Percentiles rank a stretch among this genome's conserved stretches.
Conservation (phyloP, 2,797 vertebrate genomes). For the Chelmon rostratus region DNA sequence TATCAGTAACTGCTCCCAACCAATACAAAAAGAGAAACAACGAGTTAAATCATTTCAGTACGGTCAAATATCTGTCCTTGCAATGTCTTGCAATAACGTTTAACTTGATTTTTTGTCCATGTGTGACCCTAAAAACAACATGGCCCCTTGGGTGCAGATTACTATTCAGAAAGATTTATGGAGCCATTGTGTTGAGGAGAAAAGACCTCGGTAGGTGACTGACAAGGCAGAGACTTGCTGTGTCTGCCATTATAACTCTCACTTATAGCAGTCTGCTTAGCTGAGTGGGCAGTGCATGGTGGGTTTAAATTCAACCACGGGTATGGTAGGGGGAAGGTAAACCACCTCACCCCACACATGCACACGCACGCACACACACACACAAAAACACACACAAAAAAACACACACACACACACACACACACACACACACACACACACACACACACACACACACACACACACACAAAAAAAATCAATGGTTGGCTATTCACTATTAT, state of each 20-base stretch:
- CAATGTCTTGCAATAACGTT: constrained; percentile 8
- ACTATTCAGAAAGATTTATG: constrained; percentile 64
- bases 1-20: neutral
- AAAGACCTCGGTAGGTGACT: constrained; percentile 58
- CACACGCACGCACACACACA: too few species aligned
- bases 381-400: too few species aligned
- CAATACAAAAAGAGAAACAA: constrained; percentile 4
- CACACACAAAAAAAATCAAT: constrained; percentile 25
- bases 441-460: too few species aligned
- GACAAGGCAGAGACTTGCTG: constrained; percentile 65
- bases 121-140: constrained; percentile 48
- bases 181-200: constrained; percentile 60
- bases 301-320: constrained; percentile 31
- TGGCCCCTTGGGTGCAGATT: constrained; percentile 36
- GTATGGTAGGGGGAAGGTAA: neutral
- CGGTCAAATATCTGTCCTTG: constrained; percentile 8
- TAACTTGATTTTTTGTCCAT: constrained; percentile 3
- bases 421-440: too few species aligned
- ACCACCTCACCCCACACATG: neutral
- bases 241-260: constrained; percentile 65
- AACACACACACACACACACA: too few species aligned
- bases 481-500: neutral
- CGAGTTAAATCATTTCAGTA: neutral
- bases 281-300: constrained; percentile 26
- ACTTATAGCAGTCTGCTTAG: constrained; percentile 49